These are phyloP conservation scores for Antidorcas marsupialis DNA, from an alignment of 2,113 vertebrate species.

Conservation along the genomic window DNA sequence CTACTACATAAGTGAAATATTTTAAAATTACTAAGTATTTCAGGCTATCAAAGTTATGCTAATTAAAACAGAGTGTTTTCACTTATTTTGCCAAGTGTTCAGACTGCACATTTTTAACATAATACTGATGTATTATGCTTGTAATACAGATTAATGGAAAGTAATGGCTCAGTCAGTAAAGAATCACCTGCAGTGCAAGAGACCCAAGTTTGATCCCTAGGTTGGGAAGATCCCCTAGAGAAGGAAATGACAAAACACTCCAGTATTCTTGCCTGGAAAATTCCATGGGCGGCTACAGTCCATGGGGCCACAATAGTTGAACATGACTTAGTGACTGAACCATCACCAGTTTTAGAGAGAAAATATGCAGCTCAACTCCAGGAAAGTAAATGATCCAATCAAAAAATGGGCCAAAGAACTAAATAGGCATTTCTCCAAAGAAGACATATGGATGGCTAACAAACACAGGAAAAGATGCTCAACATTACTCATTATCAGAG, in stretches of 20 bases:
- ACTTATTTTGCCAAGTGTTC: neutral
- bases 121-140: neutral
- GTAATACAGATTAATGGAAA: neutral
- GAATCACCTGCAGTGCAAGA: neutral
- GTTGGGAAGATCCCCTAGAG: neutral
- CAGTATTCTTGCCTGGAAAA: neutral
- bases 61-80: neutral
- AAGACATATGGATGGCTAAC: too few species aligned
- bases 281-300: neutral
- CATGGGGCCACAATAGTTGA: neutral
- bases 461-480: too few species aligned
- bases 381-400: too few species aligned
- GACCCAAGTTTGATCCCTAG: neutral
- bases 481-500: too few species aligned
- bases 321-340: neutral
- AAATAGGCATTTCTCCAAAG: too few species aligned
- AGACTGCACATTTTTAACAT: neutral
- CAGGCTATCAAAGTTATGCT: neutral
- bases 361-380: too few species aligned
- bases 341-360: neutral
- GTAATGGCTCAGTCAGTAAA: neutral
- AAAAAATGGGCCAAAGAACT: too few species aligned
- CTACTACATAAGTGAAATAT: neutral
- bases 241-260: neutral
- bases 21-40: neutral